Percentiles rank a stretch among this genome's conserved stretches.
Evolutionary conservation across 2,113 vertebrate genomes (phyloP).

Genomic region (Salvelinus namaycush): DNA sequence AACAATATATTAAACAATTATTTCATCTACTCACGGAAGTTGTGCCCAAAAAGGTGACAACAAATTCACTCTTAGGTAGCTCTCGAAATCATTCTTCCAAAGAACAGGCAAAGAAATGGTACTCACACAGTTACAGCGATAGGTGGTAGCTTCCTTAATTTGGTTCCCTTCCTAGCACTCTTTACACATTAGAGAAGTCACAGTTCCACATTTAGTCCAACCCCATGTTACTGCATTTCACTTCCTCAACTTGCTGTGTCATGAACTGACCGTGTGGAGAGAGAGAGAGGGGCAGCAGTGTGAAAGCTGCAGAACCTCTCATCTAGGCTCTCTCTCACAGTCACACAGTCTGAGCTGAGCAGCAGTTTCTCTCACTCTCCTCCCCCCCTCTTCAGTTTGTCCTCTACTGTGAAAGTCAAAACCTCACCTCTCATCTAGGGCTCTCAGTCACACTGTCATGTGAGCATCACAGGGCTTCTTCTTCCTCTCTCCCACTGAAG

Average conservation of each 20-base stretch:
- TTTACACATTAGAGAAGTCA: slow-evolving; percentile 37
- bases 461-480: no score
- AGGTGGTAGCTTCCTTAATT: slow-evolving; percentile 49
- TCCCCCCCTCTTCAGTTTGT: no score
- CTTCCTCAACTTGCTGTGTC: slow-evolving; percentile 44
- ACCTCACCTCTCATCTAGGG: no score
- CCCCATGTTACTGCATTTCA: background rate
- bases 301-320: no score
- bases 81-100: slow-evolving; percentile 45
- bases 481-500: no score
- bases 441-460: no score
- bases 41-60: slow-evolving; percentile 62
- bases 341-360: background rate
- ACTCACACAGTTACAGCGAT: background rate
- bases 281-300: no score
- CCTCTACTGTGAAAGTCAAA: no score
- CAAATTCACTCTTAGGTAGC: slow-evolving; percentile 42
- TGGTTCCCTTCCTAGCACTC: slow-evolving; percentile 45
- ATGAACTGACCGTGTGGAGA: no score
- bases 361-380: slow-evolving; percentile 28
- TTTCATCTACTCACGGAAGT: slow-evolving; percentile 57
- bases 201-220: slow-evolving; percentile 18
- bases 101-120: slow-evolving; percentile 12
- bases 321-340: no score
- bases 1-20: background rate